These are phyloP conservation scores for Paralichthys olivaceus DNA, from an alignment of 2,113 vertebrate species.

Conservation along the genomic window DNA sequence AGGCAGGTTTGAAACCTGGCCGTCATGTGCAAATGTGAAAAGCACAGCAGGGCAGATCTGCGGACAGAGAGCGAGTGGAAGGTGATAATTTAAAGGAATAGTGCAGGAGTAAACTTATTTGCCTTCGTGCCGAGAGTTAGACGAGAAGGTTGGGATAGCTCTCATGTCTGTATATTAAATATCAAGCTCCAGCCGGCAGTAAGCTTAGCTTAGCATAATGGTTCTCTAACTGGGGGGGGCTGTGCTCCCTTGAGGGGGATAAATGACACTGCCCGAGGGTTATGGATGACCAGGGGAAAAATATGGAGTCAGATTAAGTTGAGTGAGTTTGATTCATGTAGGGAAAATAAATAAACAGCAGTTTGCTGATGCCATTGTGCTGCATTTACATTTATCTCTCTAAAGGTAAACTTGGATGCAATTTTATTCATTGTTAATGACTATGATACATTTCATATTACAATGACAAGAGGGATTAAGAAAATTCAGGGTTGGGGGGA, in stretches of 20 bases:
- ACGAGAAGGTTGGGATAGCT: neutral
- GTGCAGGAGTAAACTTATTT: neutral
- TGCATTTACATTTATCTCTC: neutral
- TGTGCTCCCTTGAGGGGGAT: neutral
- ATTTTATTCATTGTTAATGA: no score
- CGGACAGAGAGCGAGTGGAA: slow-evolving; percentile 6
- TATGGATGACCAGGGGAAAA: neutral
- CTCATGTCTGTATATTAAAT: neutral
- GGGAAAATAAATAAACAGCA: neutral
- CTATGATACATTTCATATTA: no score
- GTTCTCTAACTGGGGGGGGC: neutral
- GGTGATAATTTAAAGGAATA: slow-evolving; percentile 21
- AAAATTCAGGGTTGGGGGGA: no score
- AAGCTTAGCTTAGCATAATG: neutral
- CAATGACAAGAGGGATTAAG: no score
- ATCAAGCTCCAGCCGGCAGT: slow-evolving; percentile 1
- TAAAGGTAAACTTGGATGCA: neutral
- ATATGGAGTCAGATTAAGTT: neutral
- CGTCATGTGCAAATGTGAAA: slow-evolving; percentile 43
- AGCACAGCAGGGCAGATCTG: slow-evolving; percentile 39
- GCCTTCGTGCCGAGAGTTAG: neutral
- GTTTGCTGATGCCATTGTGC: neutral
- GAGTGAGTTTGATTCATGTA: neutral
- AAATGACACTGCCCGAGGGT: neutral
- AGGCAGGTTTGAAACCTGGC: slow-evolving; percentile 51